Conservation (phyloP, 2,888 invertebrate species). For the Ochlodes sylvanus region DNA sequence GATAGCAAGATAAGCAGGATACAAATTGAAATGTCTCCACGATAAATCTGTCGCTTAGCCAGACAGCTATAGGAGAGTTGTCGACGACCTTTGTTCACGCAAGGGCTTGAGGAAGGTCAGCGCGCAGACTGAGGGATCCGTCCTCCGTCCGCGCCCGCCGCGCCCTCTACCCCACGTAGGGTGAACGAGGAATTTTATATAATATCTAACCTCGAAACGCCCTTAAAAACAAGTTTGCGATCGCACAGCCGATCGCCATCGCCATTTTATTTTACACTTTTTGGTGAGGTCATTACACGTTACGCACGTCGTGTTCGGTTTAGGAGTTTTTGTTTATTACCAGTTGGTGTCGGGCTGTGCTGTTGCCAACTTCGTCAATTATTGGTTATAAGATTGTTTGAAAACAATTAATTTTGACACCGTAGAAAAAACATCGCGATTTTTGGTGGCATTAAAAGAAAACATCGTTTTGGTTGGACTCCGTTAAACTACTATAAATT, state of each 20-base stretch:
- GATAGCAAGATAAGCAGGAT: too few relatives aligned
- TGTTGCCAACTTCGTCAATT: conserved; percentile 16
- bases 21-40: background rate
- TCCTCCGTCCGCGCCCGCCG: conserved; percentile 38
- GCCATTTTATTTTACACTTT: conserved; percentile 44
- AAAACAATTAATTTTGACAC: too few relatives aligned
- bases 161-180: conserved; percentile 52
- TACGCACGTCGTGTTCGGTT: conserved; percentile 38
- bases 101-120: conserved; percentile 77
- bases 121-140: conserved; percentile 50
- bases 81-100: conserved; percentile 58
- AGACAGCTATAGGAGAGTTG: background rate
- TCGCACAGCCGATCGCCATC: conserved; percentile 41
- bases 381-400: too few relatives aligned
- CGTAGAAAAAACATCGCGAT: too few relatives aligned
- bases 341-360: conserved; percentile 5
- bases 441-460: too few relatives aligned
- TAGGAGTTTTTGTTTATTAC: conserved; percentile 29
- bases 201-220: conserved; percentile 77
- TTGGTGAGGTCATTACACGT: conserved; percentile 45
- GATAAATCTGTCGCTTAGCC: background rate
- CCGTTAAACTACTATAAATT: too few relatives aligned
- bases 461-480: too few relatives aligned
- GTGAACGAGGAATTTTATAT: conserved; percentile 68
- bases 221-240: conserved; percentile 59